Evolutionary conservation across 2,888 invertebrate species (phyloP), one percentile per base, ranked within the genome.

Genomic region (Orchestes rusci): DNA sequence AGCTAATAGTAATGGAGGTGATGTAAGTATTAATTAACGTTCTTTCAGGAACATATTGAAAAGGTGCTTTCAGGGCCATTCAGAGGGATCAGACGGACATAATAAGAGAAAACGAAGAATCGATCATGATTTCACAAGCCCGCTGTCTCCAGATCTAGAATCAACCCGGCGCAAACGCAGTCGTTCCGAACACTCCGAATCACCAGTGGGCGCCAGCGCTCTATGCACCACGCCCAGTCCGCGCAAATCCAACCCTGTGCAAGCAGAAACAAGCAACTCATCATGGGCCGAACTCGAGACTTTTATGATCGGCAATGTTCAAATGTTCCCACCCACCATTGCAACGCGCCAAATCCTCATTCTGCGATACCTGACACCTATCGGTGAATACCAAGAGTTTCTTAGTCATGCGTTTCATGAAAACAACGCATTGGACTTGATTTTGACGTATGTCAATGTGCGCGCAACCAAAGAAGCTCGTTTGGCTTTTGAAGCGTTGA

Each of bases 301-400:
- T 0, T 85, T 86, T 57, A 83, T 94, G 46, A 90, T 93, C 56
- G 92, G 92, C 56, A 84, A 81, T 20, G 87, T 93, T 54, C 87
- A 90, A 61, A 83, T 96, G 56, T 83, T 86, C 66, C 97, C 97
- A 4, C 82, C 92, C 2, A 90, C 88, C 0, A 73, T 83, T 39
- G 86, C 87, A 1, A 93, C 94, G 19, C 83, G 86, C 63, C 95
- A 96, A 67, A 84, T 96, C 73, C 75, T 96, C 2, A 93, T 96
- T 59, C 70, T 97, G 18, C 78, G 92, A 56, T 99, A 95, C 65
- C 74, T 99, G n/a, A 88, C 92, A 3, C 91, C 96, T 0, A 86
- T 96, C 80, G 97, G 95, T 10, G 97, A 96, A 64, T 97, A 96
- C 65, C 97, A 97, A 67, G 96, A 95, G 81, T 88, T 95, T 65